Base-by-base conservation (phyloP, 2,888 invertebrate species). In the Achlya flavicornis region DNA sequence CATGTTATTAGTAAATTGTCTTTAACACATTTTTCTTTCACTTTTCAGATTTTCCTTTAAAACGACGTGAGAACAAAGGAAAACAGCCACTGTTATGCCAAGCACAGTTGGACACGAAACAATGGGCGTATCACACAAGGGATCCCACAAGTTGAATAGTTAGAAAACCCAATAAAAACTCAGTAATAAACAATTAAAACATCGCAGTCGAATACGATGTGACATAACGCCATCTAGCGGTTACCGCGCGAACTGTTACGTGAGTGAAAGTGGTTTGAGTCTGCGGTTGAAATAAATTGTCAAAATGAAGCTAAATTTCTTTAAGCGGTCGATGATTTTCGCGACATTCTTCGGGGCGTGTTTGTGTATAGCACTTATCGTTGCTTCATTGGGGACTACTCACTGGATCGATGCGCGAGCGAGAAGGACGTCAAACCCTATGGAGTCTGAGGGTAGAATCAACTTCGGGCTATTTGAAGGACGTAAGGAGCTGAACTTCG, bases 401-500 rank as follows among this genome's bases (percentile, higher is more conserved):
- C 96, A 96, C 79, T 98, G 98, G 98, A 95, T 97, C 53, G 96
- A 96, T 71, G 97, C 97, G 2, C 94, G 94, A 61, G 97, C 97
- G 4, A 94, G 95, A 73, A 88, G 96, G 73, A 95, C 95, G 0
- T 94, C 95, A 8, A 96, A 96, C 78, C 95, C 96, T 0, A 87
- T 94, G 61, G 95, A 95, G 65, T 96, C 96, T 58, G 96, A 96
- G 62, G 98, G 98, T 0, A 94, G 95, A 72, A 95, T 98, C 66
- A 95, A 96, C 82, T 97, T 98, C 83, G 98, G 98, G 0, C 94
- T 99, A 10, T 97, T 98, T 81, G 96, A 96, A 78, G 98, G 98
- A 0, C 96, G 95, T 70, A 97, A 98, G 85, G 96, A 96, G 74
- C 88, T 98, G 46, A 97, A 98, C 85, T 72, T 79, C 3, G 97